These are phyloP conservation scores for Drosophila sechellia DNA, from an alignment of 1,140 invertebrate genomes.

Conservation along the genomic window DNA sequence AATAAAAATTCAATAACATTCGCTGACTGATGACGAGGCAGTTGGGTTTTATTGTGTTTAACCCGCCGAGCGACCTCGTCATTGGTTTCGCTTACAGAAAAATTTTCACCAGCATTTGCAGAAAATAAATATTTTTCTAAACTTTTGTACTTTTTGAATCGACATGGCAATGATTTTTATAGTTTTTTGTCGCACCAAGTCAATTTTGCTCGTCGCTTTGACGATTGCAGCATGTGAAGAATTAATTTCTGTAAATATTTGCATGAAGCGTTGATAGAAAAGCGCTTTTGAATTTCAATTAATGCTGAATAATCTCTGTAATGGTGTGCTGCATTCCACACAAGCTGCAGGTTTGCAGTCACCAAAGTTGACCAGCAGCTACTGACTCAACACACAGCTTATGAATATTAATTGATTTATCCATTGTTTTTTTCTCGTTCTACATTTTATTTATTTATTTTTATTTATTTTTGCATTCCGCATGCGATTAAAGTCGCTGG, in stretches of 20 bases:
- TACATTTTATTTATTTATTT: neutral
- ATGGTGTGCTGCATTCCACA: slow-evolving; percentile 18
- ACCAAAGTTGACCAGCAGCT: slow-evolving; percentile 10
- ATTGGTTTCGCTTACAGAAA: slow-evolving; percentile 65
- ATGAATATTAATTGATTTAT: slow-evolving; percentile 35
- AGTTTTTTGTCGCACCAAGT: neutral
- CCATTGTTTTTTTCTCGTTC: slow-evolving; percentile 9
- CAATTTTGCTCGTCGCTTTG: slow-evolving; percentile 15
- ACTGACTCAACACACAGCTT: slow-evolving; percentile 18
- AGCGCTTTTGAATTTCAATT: slow-evolving; percentile 20
- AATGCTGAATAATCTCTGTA: slow-evolving; percentile 17
- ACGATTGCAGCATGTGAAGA: neutral
- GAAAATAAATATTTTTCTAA: slow-evolving; percentile 65
- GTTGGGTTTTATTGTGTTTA: slow-evolving; percentile 16
- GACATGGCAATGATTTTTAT: slow-evolving; percentile 30
- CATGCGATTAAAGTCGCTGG: slow-evolving; percentile 13
- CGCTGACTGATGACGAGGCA: slow-evolving; percentile 49
- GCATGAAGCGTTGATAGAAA: slow-evolving; percentile 7
- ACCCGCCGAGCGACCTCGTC: slow-evolving; percentile 45
- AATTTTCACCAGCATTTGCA: slow-evolving; percentile 53
- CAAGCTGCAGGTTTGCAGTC: slow-evolving; percentile 2
- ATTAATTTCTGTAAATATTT: slow-evolving; percentile 31
- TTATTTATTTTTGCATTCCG: slow-evolving; percentile 29
- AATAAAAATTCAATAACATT: slow-evolving; percentile 78
- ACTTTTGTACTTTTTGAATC: slow-evolving; percentile 21